Evolutionary conservation across 2,797 vertebrate genomes (phyloP), one percentile per base, ranked within the genome.

Genomic region (Myiotriccus ornatus): DNA sequence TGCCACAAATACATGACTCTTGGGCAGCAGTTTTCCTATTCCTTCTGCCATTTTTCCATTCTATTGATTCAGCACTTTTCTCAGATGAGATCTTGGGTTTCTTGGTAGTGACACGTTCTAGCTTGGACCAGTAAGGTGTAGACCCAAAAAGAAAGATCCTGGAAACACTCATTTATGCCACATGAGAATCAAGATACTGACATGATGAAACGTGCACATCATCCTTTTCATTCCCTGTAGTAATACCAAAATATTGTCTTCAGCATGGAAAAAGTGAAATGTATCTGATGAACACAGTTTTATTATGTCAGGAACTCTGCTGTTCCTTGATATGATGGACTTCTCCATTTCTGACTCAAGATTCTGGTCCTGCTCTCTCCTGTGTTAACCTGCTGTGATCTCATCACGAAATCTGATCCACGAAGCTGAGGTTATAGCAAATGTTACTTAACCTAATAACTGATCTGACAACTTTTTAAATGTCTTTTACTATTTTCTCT

Each of bases 381-480:
- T 23, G 32, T 53, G 77, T 73, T 90, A 95, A 82, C 65, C 63
- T 68, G 63, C 74, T 86, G 70, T 86, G 80, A 91, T 91, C 85
- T 90, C 94, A 88, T 94, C 83, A 94, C 70, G 68, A 96, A 96
- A 93, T 47, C n/a, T 86, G 83, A 76, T 84, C 83, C 82, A 79
- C 23, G 34, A 88, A 88, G 44, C 44, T 84, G 69, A 93, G 76
- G 67, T 67, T 95, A 74, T 22, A 84, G 65, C 3, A 4, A 91
- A 81, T 53, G 67, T 90, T 83, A 90, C 49, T 91, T 93, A 86
- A 81, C 62, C 57, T 94, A 86, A 88, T 90, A 91, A 52, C 74
- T 74, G 59, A 3, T 76, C 79, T 94, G 73, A 82, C 49, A 91
- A 86, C 60, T 86, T 94, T 94, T 95, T 74, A 76, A 82, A 93